Evolutionary conservation across 2,888 invertebrate species (phyloP).

Genomic region (Drosophila mettleri): DNA sequence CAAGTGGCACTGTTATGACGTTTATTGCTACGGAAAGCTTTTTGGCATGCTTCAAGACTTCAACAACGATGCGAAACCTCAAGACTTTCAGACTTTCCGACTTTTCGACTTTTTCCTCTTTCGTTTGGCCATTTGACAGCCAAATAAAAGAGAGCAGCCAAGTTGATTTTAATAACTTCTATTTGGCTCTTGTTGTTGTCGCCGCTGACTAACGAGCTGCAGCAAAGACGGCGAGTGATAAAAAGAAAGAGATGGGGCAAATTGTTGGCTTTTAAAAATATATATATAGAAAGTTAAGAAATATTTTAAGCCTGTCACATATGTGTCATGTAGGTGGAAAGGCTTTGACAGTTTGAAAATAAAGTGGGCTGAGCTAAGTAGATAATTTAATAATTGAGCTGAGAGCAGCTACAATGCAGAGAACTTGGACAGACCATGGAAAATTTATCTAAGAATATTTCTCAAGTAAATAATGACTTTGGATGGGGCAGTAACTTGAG

Average conservation of each 20-base stretch:
- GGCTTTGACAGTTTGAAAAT: not conserved
- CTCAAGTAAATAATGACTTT: too few species aligned
- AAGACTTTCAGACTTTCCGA: constrained; percentile 39
- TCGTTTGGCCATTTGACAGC: constrained; percentile 63
- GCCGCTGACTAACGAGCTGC: constrained; percentile 42
- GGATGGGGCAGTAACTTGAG: too few species aligned
- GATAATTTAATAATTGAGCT: constrained; percentile 24
- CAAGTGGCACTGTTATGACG: constrained; percentile 74
- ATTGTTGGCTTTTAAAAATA: constrained; percentile 46
- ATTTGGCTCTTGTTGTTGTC: constrained; percentile 21
- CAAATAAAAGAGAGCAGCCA: constrained; percentile 50
- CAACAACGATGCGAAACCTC: constrained; percentile 32
- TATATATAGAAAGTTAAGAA: constrained; percentile 23
- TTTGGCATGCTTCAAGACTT: constrained; percentile 72
- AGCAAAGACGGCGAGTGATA: not conserved
- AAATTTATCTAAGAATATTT: too few species aligned
- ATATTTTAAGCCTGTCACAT: constrained; percentile 15
- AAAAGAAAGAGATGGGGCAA: constrained; percentile 7
- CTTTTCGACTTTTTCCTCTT: constrained; percentile 11
- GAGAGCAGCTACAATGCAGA: not conserved
- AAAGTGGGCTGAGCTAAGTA: not conserved
- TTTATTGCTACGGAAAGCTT: constrained; percentile 79
- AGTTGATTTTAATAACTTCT: constrained; percentile 53
- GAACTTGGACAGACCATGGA: too few species aligned
- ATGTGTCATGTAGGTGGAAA: constrained; percentile 10